Evolutionary conservation across 2,888 invertebrate species (phyloP).

Genomic region (Machimus rusticus): DNA sequence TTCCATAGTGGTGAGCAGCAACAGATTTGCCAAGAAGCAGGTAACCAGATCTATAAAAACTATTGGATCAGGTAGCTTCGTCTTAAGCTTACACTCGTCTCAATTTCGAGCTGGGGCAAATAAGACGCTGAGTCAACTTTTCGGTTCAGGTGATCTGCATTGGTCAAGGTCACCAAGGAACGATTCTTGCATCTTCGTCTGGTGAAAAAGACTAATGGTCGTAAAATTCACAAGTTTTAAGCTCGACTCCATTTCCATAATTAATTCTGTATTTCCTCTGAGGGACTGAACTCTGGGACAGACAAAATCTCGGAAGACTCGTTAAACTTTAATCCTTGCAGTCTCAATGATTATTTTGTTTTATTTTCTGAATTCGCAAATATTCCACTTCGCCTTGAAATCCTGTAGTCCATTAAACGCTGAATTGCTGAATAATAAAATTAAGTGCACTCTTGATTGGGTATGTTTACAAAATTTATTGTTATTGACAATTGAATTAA

Average conservation of each 20-base stretch:
- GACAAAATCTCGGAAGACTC: neutral
- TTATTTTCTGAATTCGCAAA: neutral
- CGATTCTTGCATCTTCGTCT: constrained; percentile 22
- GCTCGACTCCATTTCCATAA: neutral
- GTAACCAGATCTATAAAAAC: neutral
- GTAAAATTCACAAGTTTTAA: neutral
- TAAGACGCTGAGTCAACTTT: constrained; percentile 21
- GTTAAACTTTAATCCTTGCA: neutral
- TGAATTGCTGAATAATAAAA: neutral
- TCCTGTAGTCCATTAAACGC: neutral
- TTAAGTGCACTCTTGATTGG: neutral
- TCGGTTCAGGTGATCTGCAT: constrained; percentile 40
- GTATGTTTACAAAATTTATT: neutral
- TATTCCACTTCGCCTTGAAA: neutral
- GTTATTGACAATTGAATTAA: neutral
- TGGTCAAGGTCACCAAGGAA: constrained; percentile 26
- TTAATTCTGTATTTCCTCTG: neutral
- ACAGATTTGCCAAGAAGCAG: neutral
- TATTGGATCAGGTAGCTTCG: neutral
- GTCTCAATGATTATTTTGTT: neutral
- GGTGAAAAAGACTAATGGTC: constrained; percentile 16
- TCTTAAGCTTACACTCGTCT: neutral
- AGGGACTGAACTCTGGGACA: neutral
- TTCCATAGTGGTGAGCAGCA: neutral
- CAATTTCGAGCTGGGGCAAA: neutral